Conservation (phyloP, 2,113 vertebrate genomes). For the Saccopteryx bilineata region DNA sequence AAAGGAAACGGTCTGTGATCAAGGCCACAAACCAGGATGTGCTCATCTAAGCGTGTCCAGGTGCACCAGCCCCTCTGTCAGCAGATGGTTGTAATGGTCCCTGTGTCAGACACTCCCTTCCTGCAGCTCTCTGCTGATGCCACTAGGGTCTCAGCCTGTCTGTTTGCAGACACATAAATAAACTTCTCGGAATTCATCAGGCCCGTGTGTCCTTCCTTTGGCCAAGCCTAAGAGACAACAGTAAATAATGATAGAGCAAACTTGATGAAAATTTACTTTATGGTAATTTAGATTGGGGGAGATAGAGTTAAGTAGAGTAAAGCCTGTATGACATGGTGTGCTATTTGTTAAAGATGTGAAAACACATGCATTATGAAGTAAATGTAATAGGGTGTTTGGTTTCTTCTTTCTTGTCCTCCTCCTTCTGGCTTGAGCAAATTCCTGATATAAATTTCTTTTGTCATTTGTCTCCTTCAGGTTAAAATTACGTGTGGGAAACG, state of each 20-base stretch:
- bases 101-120: too few species aligned
- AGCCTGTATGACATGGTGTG: neutral
- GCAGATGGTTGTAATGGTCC: too few species aligned
- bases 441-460: neutral
- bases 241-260: neutral
- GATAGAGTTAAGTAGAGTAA: neutral
- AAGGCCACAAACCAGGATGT: too few species aligned
- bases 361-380: neutral
- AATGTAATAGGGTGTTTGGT: neutral
- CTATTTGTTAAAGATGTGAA: neutral
- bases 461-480: slow-evolving; percentile 22
- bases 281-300: neutral
- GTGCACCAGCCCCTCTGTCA: too few species aligned
- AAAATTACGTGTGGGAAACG: slow-evolving; percentile 15
- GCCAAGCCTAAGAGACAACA: too few species aligned
- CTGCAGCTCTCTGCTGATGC: too few species aligned
- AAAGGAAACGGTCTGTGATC: too few species aligned
- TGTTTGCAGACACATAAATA: too few species aligned
- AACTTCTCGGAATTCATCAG: too few species aligned
- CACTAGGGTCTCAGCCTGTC: too few species aligned
- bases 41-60: too few species aligned
- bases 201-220: too few species aligned
- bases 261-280: neutral
- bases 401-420: neutral
- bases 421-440: neutral